These are phyloP conservation scores for Oxycera nigricornis DNA, from an alignment of 2,888 invertebrate species.

Conservation along the genomic window DNA sequence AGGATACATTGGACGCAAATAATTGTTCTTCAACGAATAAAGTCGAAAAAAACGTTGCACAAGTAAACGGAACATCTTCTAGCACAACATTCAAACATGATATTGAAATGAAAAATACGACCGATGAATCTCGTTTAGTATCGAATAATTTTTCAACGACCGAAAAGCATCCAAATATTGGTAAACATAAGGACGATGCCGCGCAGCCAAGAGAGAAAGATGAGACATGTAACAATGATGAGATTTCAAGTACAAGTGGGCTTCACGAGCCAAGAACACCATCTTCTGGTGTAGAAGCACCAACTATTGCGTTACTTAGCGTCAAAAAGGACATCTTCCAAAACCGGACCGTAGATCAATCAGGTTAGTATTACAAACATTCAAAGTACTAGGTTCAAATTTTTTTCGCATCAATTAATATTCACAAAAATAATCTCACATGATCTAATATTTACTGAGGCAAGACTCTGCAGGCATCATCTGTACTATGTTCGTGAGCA, in stretches of 20 bases:
- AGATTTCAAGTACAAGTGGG: neutral
- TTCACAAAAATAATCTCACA: too few species aligned
- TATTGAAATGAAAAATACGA: neutral
- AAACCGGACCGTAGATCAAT: too few species aligned
- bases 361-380: too few species aligned
- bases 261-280: neutral
- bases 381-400: too few species aligned
- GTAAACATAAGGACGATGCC: neutral
- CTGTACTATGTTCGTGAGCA: too few species aligned
- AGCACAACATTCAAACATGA: neutral
- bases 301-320: slow-evolving; percentile 42
- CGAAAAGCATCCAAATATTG: neutral
- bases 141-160: neutral
- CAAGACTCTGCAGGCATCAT: too few species aligned
- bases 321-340: neutral
- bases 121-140: too few species aligned
- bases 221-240: neutral
- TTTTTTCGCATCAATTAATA: too few species aligned
- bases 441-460: too few species aligned
- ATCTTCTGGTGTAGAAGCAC: neutral
- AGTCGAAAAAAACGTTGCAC: neutral
- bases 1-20: neutral
- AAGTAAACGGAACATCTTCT: neutral
- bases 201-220: neutral
- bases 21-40: neutral